Conservation (phyloP, 2,797 vertebrate genomes). For the Acipenser oxyrinchus region DNA sequence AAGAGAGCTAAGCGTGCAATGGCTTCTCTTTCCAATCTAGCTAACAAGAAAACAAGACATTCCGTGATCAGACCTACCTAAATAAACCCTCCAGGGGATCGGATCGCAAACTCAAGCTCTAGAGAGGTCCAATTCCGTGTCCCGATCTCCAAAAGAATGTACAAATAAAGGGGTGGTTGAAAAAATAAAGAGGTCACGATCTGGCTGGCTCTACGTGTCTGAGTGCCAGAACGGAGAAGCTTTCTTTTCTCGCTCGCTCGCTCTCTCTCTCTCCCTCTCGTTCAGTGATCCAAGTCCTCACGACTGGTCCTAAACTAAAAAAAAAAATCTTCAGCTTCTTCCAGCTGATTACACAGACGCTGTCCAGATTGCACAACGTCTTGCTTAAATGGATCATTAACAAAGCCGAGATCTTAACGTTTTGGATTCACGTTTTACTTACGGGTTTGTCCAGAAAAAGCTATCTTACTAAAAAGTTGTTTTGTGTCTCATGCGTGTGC, state of each 20-base stretch:
- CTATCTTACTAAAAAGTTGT: conserved; percentile 80
- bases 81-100: conserved; percentile 34
- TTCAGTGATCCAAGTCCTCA: conserved; percentile 50
- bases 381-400: conserved; percentile 55
- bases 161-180: conserved; percentile 34
- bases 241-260: conserved; percentile 56
- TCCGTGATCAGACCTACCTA: conserved; percentile 49
- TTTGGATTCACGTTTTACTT: conserved; percentile 57
- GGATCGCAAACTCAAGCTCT: conserved; percentile 28
- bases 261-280: conserved; percentile 46
- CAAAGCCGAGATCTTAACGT: conserved; percentile 42
- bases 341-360: conserved; percentile 65
- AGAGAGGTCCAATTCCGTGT: conserved; percentile 56
- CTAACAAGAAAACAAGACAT: conserved; percentile 34
- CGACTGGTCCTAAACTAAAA: conserved; percentile 50
- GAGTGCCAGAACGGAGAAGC: conserved; percentile 33
- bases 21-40: conserved; percentile 81
- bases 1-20: conserved; percentile 75
- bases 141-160: conserved; percentile 47
- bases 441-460: conserved; percentile 51
- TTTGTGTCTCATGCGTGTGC: conserved; percentile 88
- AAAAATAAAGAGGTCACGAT: conserved; percentile 42
- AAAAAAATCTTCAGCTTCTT: conserved; percentile 45
- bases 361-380: conserved; percentile 54
- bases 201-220: conserved; percentile 56